A percentile compares a stretch with the other conserved stretches of the same genome.
Conservation (phyloP, 2,888 invertebrate species). For the Ichneumoninae sp. region DNA sequence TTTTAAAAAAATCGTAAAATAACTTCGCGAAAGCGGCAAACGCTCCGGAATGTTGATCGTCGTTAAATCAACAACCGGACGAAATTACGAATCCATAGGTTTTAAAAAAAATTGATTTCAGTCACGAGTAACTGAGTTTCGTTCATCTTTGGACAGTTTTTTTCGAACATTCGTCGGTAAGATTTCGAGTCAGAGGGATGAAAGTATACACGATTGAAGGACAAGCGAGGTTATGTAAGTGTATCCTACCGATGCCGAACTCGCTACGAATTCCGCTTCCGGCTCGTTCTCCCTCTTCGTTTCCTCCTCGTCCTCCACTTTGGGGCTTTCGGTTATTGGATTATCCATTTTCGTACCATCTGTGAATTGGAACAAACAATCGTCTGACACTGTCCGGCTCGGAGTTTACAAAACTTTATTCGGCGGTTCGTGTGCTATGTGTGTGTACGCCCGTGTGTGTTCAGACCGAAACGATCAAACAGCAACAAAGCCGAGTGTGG, state of each 20-base stretch:
- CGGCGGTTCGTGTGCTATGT: neutral
- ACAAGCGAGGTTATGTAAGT: constrained; percentile 60
- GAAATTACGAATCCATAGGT: neutral
- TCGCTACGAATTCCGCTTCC: constrained; percentile 42
- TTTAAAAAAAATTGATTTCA: neutral
- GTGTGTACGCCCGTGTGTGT: neutral
- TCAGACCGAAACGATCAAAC: constrained; percentile 7
- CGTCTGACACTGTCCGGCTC: neutral
- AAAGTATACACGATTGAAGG: neutral
- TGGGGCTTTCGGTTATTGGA: constrained; percentile 69
- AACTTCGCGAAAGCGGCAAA: neutral
- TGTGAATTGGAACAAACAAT: constrained; percentile 41
- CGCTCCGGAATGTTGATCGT: neutral
- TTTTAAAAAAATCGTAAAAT: neutral
- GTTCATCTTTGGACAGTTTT: neutral
- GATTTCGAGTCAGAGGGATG: neutral
- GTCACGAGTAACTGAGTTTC: neutral
- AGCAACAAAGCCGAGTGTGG: constrained; percentile 22
- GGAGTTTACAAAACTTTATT: neutral
- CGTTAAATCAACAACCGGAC: neutral
- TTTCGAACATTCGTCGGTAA: neutral
- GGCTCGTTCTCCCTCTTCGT: constrained; percentile 72
- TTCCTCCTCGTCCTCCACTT: constrained; percentile 70
- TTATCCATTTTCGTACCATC: constrained; percentile 76
- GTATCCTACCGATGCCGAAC: constrained; percentile 53